These are phyloP conservation scores for Scaptomyza pallida DNA, from an alignment of 1,140 invertebrate genomes.

Conservation along the genomic window DNA sequence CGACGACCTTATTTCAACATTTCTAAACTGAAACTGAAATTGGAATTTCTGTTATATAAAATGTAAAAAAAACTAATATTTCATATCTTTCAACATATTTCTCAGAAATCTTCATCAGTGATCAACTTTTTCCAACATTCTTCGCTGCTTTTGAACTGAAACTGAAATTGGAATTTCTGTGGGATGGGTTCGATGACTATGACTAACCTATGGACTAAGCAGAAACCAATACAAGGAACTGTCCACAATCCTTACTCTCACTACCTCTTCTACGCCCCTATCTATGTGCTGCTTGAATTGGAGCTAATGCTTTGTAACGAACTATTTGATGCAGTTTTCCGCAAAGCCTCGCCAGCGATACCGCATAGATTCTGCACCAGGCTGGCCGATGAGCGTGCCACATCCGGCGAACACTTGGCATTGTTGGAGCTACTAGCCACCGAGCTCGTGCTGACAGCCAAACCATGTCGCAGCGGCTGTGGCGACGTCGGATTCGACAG, in stretches of 20 bases:
- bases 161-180: constrained; percentile 2
- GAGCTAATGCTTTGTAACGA: constrained; percentile 77
- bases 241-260: constrained; percentile 20
- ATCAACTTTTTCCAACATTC: too few relatives aligned
- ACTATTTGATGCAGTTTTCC: constrained; percentile 70
- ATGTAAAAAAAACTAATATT: too few relatives aligned
- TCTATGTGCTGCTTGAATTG: constrained; percentile 72
- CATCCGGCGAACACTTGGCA: constrained; percentile 58
- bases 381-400: constrained; percentile 46
- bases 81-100: too few relatives aligned
- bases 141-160: not conserved
- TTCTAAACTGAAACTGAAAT: constrained; percentile 2
- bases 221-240: constrained; percentile 59
- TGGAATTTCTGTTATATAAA: not conserved
- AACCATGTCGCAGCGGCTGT: constrained; percentile 82
- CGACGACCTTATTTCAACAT: too few relatives aligned
- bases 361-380: constrained; percentile 67
- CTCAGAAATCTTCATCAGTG: too few relatives aligned
- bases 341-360: constrained; percentile 54
- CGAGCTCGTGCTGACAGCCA: constrained; percentile 10
- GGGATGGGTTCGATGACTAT: constrained; percentile 11
- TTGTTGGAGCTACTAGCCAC: constrained; percentile 47
- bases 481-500: constrained; percentile 89
- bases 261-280: not conserved
- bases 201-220: constrained; percentile 59